A percentile compares a stretch with the other conserved stretches of the same genome.
Conservation (phyloP, 2,888 invertebrate species). For the Drosophila nr. perissopoda region DNA sequence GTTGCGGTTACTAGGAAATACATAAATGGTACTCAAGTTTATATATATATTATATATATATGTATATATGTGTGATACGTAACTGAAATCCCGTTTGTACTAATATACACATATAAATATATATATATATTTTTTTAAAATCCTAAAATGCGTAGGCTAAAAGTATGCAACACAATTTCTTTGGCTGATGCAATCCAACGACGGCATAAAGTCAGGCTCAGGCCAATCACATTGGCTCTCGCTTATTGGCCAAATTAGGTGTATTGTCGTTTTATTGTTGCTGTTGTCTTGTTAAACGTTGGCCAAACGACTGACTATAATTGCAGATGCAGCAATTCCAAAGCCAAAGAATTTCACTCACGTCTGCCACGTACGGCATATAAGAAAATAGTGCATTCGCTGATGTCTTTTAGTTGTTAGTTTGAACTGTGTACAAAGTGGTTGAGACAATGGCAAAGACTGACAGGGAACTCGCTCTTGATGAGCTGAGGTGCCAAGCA, state of each 20-base stretch:
- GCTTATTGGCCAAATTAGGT: constrained; percentile 38
- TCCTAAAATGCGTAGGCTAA: background rate
- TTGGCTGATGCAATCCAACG: constrained; percentile 78
- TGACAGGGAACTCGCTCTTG: constrained; percentile 45
- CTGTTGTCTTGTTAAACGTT: constrained; percentile 40
- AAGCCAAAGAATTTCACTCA: constrained; percentile 67
- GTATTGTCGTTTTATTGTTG: constrained; percentile 8
- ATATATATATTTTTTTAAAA: background rate
- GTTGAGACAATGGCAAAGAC: constrained; percentile 32
- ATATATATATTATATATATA: background rate
- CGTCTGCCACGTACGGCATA: constrained; percentile 47
- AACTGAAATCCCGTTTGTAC: background rate
- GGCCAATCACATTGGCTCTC: constrained; percentile 53
- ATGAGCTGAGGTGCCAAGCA: constrained; percentile 64
- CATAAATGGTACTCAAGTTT: background rate
- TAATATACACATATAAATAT: background rate
- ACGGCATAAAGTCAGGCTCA: constrained; percentile 63
- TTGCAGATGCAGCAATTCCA: constrained; percentile 79
- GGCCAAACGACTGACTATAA: constrained; percentile 57
- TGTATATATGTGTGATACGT: background rate
- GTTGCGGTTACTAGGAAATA: background rate
- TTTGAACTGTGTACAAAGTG: constrained; percentile 24
- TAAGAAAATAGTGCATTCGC: constrained; percentile 64
- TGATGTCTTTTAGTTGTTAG: constrained; percentile 54
- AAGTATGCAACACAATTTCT: constrained; percentile 29